A percentile compares a stretch with the other conserved stretches of the same genome.
Conservation (phyloP, 92 coral and sea anemone species). For the Nematostella vectensis region DNA sequence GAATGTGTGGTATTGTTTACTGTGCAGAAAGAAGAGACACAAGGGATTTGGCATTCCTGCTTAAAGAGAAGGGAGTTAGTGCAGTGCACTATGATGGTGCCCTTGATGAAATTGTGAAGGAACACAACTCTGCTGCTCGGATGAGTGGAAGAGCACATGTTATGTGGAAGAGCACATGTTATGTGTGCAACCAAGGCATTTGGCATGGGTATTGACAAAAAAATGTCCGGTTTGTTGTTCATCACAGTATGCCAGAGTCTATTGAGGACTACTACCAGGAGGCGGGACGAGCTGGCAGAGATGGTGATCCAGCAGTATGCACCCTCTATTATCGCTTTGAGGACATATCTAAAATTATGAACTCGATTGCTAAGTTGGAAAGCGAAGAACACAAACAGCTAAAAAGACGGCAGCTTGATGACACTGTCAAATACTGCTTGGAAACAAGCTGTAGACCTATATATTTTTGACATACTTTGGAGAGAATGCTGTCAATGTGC, state of each 20-base stretch:
- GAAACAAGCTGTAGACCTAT: slow-evolving; percentile 4
- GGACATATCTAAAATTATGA: slow-evolving; percentile 21
- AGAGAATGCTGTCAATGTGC: background rate
- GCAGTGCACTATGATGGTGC: slow-evolving; percentile 51
- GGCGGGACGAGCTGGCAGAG: slow-evolving; percentile 50
- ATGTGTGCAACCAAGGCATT: slow-evolving; percentile 57
- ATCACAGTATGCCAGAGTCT: slow-evolving; percentile 28
- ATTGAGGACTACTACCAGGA: slow-evolving; percentile 47
- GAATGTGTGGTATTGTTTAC: slow-evolving; percentile 54
- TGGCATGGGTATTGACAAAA: slow-evolving; percentile 57
- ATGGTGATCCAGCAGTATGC: slow-evolving; percentile 20
- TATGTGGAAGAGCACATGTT: slow-evolving; percentile 34
- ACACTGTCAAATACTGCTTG: slow-evolving; percentile 16
- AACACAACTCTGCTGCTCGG: slow-evolving; percentile 29
- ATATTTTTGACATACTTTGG: slow-evolving; percentile 13
- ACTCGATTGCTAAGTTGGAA: slow-evolving; percentile 12
- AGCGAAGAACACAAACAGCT: slow-evolving; percentile 1
- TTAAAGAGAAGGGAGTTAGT: slow-evolving; percentile 36
- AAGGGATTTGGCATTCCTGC: slow-evolving; percentile 25
- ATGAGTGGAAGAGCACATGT: slow-evolving; percentile 26
- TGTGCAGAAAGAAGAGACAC: slow-evolving; percentile 32
- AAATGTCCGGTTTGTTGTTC: slow-evolving; percentile 51
- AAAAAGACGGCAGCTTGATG: slow-evolving; percentile 11
- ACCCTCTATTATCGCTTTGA: slow-evolving; percentile 23
- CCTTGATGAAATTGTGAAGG: slow-evolving; percentile 39